A percentile compares a stretch with the other conserved stretches of the same genome.
Conservation (phyloP, 2,797 vertebrate genomes). For the Crax fasciolata region DNA sequence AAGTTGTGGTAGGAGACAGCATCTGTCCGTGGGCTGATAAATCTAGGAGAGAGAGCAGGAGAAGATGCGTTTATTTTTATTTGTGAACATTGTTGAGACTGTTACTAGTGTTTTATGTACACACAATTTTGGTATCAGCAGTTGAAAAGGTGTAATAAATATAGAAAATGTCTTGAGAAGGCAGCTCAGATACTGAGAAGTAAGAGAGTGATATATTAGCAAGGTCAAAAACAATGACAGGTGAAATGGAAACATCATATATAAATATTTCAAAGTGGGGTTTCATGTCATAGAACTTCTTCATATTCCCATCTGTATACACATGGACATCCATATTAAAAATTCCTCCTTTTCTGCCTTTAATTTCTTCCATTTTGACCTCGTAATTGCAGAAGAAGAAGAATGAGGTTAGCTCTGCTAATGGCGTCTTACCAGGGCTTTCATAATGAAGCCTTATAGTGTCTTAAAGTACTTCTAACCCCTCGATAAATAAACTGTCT, state of each 20-base stretch:
- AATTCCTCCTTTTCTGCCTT: background rate
- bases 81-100: background rate
- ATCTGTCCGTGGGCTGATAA: background rate
- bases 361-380: background rate
- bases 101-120: background rate
- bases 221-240: rapidly evolving
- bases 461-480: background rate
- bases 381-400: background rate
- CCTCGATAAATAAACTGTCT: background rate
- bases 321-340: background rate
- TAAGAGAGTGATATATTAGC: background rate
- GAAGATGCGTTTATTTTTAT: background rate
- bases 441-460: background rate
- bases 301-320: background rate
- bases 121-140: background rate
- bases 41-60: background rate
- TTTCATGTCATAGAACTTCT: background rate
- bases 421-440: background rate
- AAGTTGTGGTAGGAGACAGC: background rate
- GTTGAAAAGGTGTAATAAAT: background rate
- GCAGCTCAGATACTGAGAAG: background rate
- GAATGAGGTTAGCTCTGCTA: background rate
- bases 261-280: background rate
- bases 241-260: background rate
- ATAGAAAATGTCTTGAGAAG: background rate